Conservation (phyloP, 2,113 vertebrate species). For the Platysternon megacephalum region DNA sequence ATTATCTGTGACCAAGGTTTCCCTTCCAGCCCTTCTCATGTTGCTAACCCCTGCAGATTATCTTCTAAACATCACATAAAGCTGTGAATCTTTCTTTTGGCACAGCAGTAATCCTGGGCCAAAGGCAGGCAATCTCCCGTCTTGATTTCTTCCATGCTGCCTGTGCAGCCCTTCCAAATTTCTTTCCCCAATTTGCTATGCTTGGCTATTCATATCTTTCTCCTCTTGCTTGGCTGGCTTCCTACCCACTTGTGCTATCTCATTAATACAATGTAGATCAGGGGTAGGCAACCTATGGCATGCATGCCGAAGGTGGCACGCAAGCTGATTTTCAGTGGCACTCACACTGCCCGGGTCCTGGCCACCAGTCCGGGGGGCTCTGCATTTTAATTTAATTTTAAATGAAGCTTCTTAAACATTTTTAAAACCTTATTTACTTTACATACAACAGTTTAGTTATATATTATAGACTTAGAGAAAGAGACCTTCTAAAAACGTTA, state of each 20-base stretch:
- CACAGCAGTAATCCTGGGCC: not conserved
- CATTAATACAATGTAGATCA: not conserved
- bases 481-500: no score
- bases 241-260: not conserved
- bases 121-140: not conserved
- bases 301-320: no score
- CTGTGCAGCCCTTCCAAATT: not conserved
- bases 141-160: not conserved
- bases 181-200: not conserved
- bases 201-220: not conserved
- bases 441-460: no score
- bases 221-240: not conserved
- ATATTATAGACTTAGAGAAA: no score
- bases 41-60: not conserved
- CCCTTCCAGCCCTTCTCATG: fast-evolving
- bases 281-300: no score
- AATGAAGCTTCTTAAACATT: no score
- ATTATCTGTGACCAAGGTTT: not conserved
- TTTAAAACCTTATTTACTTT: no score
- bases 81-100: not conserved
- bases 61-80: fast-evolving
- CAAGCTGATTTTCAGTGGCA: no score
- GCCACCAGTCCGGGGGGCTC: no score
- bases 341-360: no score
- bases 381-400: no score